Base-by-base conservation (phyloP, 2,113 vertebrate species). In the Dicaeum eximium region DNA sequence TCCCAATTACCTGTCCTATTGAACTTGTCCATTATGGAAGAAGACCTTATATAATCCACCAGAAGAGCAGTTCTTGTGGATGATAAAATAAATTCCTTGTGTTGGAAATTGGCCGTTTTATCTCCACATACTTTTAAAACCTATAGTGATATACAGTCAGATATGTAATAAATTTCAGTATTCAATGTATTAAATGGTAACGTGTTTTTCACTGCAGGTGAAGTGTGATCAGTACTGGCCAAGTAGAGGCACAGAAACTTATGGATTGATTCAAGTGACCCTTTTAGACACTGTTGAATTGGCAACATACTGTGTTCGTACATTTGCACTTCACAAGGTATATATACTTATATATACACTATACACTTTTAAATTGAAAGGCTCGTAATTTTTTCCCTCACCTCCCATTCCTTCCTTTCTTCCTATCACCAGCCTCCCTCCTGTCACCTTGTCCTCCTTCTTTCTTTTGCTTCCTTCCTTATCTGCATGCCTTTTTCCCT, bases 181-280 rank as follows among this genome's bases (percentile, higher is more conserved):
- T 91, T 11, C 81, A 74, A 57, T 67, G 5, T 85, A 65, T 72
- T 96, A 47, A 96, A 54, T 78, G 30, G 56, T 85, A 75, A 31
- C 10, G 44, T 93, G 23, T 97, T 93, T 94, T 73, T 85, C 94
- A 44, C 95, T 98, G 11, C 97, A 99, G 99, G 99, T 99, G 57
- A 99, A 99, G 93, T 99, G 99, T 98, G 99, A 99, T 97, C 99
- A 99, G 23, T 99, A 99, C 88, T 99, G 99, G 99, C 99, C 99
- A 51, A 99, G 98, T 60, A 98, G 99, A 98, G 99, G 98, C 64
- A 99, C 99, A 8, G 99, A 99, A 96, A 99, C 99, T 10, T 99
- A 99, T 0, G 99, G 99, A 25, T 97, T 99, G 88, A 99, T 99
- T 87, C 99, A 99, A 96, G 99, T 99, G 86, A 99, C 99, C 0